phyloP scores from a whole-genome alignment of 2,797 vertebrate genomes.

The Morelia viridis region DNA sequence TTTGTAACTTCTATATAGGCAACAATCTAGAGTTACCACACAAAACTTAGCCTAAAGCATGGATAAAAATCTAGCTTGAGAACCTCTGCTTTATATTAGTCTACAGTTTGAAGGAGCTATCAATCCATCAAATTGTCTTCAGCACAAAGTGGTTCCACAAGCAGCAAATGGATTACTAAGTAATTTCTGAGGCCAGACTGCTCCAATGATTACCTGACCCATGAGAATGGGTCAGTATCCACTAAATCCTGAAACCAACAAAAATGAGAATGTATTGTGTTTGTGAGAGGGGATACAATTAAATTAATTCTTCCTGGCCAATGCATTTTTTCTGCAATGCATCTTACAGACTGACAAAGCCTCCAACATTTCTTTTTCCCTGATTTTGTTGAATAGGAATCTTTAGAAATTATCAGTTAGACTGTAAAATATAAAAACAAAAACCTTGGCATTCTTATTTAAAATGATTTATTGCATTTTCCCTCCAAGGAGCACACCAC shows the following conservation, averaged over 20 bases:
- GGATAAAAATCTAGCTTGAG: neutral
- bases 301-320: neutral
- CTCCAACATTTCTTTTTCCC: neutral
- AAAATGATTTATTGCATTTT: neutral
- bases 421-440: neutral
- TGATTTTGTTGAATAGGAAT: neutral
- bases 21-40: neutral
- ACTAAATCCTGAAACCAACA: neutral
- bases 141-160: neutral
- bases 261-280: neutral
- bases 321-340: neutral
- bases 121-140: neutral
- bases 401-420: neutral
- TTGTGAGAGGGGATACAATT: neutral
- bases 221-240: neutral
- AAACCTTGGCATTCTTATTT: neutral
- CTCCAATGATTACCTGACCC: neutral
- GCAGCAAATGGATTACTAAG: neutral
- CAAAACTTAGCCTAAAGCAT: neutral
- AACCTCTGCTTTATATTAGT: neutral
- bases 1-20: neutral
- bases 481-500: neutral
- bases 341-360: neutral
- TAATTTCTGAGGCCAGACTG: neutral
- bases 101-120: neutral